Evolutionary conservation across 2,888 invertebrate species (phyloP).

Genomic region (Apoderus coryli): DNA sequence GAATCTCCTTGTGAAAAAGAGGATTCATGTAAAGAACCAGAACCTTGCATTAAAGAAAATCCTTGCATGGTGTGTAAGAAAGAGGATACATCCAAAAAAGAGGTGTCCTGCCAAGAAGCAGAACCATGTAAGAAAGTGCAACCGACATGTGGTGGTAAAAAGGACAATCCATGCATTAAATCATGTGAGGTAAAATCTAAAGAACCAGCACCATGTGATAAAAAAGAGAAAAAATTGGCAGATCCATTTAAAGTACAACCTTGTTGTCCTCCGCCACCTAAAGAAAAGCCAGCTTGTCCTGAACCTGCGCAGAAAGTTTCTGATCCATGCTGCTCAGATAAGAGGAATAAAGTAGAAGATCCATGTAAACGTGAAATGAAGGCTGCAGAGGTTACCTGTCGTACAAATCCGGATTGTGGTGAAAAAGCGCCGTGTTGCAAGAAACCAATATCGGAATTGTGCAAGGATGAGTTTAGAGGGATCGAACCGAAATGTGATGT

Average conservation of each 20-base stretch:
- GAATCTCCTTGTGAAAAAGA: conserved; percentile 10
- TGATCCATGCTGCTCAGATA: too few relatives aligned
- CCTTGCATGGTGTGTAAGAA: conserved; percentile 15
- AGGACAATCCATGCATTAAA: conserved; percentile 10
- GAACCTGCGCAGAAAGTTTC: too few relatives aligned
- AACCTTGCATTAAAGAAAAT: conserved; percentile 14
- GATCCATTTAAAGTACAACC: too few relatives aligned
- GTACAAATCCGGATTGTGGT: too few relatives aligned
- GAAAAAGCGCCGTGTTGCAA: too few relatives aligned
- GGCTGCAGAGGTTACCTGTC: background rate
- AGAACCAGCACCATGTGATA: conserved; percentile 4
- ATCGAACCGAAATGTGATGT: conserved; percentile 6
- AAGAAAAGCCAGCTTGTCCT: too few relatives aligned
- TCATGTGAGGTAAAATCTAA: too few relatives aligned
- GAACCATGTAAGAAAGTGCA: conserved; percentile 13
- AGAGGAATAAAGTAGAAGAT: too few relatives aligned
- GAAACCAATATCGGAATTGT: too few relatives aligned
- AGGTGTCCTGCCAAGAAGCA: conserved; percentile 15
- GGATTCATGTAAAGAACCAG: conserved; percentile 12
- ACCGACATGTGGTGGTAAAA: conserved; percentile 8
- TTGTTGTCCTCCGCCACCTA: too few relatives aligned
- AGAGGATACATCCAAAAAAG: conserved; percentile 14
- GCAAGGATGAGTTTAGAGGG: background rate
- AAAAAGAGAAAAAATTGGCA: conserved; percentile 3
- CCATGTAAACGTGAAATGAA: conserved; percentile 6